A percentile compares a stretch with the other conserved stretches of the same genome.
These are phyloP conservation scores for Drosophila pallidifrons DNA, from an alignment of 1,140 invertebrate genomes.

Conservation along the genomic window DNA sequence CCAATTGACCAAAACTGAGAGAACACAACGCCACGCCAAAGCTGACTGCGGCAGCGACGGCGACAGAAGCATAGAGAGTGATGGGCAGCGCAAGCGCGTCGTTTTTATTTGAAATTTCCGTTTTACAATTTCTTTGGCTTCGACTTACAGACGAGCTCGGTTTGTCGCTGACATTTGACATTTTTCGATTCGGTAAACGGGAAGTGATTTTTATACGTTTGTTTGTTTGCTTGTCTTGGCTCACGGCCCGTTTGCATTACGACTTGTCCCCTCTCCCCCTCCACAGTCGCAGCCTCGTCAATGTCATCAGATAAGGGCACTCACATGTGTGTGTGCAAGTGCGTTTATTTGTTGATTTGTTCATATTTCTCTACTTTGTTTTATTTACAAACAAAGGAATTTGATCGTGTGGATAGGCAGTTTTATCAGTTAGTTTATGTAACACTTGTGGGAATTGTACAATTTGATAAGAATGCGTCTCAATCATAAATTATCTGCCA, in stretches of 20 bases:
- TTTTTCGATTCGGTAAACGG: conserved; percentile 54
- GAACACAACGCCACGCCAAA: conserved; percentile 19
- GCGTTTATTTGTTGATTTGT: conserved; percentile 51
- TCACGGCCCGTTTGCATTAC: conserved; percentile 45
- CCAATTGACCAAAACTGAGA: conserved; percentile 46
- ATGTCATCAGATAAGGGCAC: conserved; percentile 71
- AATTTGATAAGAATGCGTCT: conserved; percentile 56
- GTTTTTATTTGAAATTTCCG: conserved; percentile 75
- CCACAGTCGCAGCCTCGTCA: conserved; percentile 33
- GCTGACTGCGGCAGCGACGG: conserved; percentile 16
- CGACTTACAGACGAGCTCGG: conserved; percentile 25
- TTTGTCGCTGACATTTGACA: conserved; percentile 66
- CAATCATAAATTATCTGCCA: conserved; percentile 64
- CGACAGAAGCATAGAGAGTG: neutral
- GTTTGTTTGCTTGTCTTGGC: conserved; percentile 52
- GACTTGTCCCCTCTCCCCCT: neutral
- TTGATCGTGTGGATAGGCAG: conserved; percentile 48
- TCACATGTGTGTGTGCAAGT: conserved; percentile 36
- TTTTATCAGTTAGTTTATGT: conserved; percentile 55
- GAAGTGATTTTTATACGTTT: conserved; percentile 75
- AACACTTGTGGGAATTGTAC: conserved; percentile 71
- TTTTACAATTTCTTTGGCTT: conserved; percentile 60
- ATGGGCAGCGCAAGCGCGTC: conserved; percentile 53
- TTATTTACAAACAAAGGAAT: conserved; percentile 66
- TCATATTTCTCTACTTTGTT: conserved; percentile 60